These are phyloP conservation scores for Eurosta solidaginis DNA, from an alignment of 1,140 invertebrate species.

Conservation along the genomic window DNA sequence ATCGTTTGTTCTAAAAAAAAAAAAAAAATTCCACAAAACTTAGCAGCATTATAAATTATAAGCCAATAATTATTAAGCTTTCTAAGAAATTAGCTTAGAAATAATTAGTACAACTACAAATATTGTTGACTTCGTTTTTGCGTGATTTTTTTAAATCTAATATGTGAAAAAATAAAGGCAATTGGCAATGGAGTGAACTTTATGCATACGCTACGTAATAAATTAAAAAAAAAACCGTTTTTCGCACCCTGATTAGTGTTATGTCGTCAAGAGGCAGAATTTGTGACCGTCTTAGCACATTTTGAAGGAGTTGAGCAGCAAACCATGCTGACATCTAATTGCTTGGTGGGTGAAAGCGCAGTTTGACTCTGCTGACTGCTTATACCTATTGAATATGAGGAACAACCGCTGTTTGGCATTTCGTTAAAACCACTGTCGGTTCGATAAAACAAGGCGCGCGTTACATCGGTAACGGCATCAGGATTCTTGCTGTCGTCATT, in stretches of 20 bases:
- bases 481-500: neutral
- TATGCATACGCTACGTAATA: neutral
- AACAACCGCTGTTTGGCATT: conserved; percentile 47
- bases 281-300: neutral
- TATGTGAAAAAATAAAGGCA: neutral
- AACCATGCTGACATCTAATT: conserved; percentile 47
- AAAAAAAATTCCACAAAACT: too few relatives aligned
- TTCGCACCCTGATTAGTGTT: too few relatives aligned
- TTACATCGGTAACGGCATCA: neutral
- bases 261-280: neutral
- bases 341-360: neutral
- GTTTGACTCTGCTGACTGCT: conserved; percentile 34
- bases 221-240: too few relatives aligned
- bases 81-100: too few relatives aligned
- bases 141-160: neutral
- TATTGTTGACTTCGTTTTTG: neutral
- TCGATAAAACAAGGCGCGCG: conserved; percentile 42
- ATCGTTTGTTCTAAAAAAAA: conserved; percentile 6
- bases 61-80: too few relatives aligned
- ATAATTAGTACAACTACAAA: neutral
- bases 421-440: conserved; percentile 58
- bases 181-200: neutral
- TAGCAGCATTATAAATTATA: too few relatives aligned
- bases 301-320: conserved; percentile 53
- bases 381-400: neutral